phyloP scores from a whole-genome alignment of 2,797 vertebrate genomes.

The Amazona finschi region DNA sequence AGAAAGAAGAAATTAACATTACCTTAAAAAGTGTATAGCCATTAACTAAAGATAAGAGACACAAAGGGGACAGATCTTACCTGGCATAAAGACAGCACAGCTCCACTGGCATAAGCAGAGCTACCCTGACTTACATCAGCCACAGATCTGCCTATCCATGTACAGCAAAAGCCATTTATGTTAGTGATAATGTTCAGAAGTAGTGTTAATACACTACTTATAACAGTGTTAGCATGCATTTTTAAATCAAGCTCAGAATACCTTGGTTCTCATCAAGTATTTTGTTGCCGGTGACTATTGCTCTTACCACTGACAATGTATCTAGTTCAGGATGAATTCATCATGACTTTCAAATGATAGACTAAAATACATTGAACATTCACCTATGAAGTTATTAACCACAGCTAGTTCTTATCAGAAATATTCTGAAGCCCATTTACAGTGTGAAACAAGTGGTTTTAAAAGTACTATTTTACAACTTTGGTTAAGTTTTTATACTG shows the following conservation, averaged over 20 bases:
- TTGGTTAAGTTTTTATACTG: background rate
- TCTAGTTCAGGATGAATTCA: background rate
- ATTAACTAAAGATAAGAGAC: background rate
- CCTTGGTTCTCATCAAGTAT: background rate
- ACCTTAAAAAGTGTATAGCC: background rate
- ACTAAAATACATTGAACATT: background rate
- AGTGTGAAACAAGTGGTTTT: background rate
- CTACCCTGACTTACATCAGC: background rate
- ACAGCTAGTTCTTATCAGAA: background rate
- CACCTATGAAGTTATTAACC: background rate
- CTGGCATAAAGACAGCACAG: background rate
- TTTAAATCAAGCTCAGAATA: background rate
- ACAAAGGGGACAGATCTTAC: background rate
- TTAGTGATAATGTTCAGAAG: background rate
- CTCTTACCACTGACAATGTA: background rate
- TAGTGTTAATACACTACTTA: background rate
- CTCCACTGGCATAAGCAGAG: background rate
- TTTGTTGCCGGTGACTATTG: background rate
- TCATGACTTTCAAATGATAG: background rate
- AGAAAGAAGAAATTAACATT: background rate
- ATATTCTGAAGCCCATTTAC: background rate
- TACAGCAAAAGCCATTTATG: background rate
- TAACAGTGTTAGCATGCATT: background rate
- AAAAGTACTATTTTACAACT: background rate
- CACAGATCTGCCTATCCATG: background rate